phyloP scores from a whole-genome alignment of 2,888 invertebrate species.

The Parelbella ahira region DNA sequence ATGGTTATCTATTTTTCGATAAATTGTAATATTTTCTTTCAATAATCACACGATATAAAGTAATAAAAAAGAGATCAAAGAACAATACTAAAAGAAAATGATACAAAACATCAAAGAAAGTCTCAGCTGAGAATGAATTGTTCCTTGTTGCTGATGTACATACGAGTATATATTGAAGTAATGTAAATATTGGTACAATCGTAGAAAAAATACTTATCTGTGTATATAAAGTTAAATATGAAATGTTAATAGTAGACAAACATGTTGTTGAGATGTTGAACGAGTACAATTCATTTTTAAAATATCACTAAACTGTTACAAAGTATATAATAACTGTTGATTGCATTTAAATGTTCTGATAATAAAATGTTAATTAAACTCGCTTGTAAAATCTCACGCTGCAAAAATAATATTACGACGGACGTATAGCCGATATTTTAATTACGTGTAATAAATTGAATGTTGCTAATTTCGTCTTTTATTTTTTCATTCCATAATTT shows the following conservation, averaged over 20 bases:
- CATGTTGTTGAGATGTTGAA: conserved; percentile 11
- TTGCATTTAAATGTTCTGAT: conserved; percentile 4
- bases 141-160: too few relatives aligned
- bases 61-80: not conserved
- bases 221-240: conserved; percentile 7
- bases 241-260: conserved; percentile 9
- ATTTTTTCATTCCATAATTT: too few relatives aligned
- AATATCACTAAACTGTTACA: conserved; percentile 10
- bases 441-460: conserved; percentile 21
- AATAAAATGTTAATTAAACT: conserved; percentile 1
- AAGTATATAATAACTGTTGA: conserved; percentile 1
- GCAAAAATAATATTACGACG: conserved; percentile 5
- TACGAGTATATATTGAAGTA: conserved; percentile 2
- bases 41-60: not conserved
- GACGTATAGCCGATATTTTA: conserved; percentile 3
- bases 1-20: conserved; percentile 13
- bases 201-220: conserved; percentile 4
- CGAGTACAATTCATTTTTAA: not conserved
- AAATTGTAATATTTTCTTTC: conserved; percentile 6
- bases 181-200: conserved; percentile 10
- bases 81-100: conserved; percentile 1
- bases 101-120: conserved; percentile 1
- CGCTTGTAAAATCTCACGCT: conserved; percentile 11
- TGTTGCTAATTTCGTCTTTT: conserved; percentile 12
- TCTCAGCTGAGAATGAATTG: not conserved